phyloP scores from a whole-genome alignment of 2,797 vertebrate genomes.

The Zalophus californianus region DNA sequence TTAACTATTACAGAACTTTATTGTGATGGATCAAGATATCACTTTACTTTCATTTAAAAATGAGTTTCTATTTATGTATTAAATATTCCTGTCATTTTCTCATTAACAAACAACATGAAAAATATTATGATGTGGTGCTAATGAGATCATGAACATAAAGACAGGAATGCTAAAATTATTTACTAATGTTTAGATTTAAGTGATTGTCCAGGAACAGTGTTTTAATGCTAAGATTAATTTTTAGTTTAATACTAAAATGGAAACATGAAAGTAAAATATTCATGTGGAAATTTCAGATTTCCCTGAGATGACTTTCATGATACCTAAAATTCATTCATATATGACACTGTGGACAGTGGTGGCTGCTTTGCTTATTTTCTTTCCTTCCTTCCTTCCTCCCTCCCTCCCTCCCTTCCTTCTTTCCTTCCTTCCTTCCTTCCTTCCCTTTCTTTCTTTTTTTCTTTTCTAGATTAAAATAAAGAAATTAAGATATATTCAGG shows the following conservation, averaged over 20 bases:
- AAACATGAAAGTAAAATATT: neutral
- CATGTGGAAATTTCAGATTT: neutral
- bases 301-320: neutral
- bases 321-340: neutral
- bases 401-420: accelerated
- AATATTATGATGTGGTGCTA: neutral
- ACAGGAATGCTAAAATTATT: neutral
- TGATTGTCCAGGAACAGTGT: too few relatives aligned
- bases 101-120: neutral
- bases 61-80: neutral
- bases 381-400: accelerated
- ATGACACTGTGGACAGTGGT: neutral
- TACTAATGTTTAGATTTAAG: neutral
- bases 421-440: accelerated
- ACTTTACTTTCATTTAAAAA: neutral
- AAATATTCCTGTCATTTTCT: constrained; percentile 2
- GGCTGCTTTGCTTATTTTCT: neutral
- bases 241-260: neutral
- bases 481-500: neutral
- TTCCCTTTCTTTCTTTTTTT: neutral
- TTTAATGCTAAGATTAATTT: neutral
- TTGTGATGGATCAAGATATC: neutral
- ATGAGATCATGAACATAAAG: neutral
- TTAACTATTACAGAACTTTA: neutral
- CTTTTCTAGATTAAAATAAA: neutral